Evolutionary conservation across 2,113 vertebrate species (phyloP).

Genomic region (Cyprinodon brontotheroides): DNA sequence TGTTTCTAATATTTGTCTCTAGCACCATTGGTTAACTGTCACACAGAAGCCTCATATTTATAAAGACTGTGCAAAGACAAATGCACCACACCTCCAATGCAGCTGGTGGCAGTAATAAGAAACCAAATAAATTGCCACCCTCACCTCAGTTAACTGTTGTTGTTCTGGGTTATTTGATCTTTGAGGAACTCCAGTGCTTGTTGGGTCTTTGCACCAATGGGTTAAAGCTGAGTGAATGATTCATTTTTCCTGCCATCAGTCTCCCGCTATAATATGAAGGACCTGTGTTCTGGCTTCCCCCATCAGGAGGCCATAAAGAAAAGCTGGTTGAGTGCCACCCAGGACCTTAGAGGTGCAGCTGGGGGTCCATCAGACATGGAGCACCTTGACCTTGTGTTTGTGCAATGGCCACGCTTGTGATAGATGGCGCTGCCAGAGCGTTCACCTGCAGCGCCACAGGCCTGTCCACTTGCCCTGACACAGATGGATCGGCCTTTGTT

Average conservation of each 20-base stretch:
- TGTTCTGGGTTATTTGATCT: too few species aligned
- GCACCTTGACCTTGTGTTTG: conserved; percentile 77
- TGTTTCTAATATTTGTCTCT: too few species aligned
- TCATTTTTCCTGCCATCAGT: background rate
- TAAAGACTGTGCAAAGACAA: too few species aligned
- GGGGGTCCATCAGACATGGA: conserved; percentile 30
- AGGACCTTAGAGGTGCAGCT: conserved; percentile 38
- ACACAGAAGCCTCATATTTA: too few species aligned
- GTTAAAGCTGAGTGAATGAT: too few species aligned
- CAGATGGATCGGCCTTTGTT: conserved; percentile 80
- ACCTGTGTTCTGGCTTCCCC: background rate
- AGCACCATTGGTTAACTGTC: too few species aligned
- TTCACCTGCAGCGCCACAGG: conserved; percentile 60
- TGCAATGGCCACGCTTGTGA: conserved; percentile 72
- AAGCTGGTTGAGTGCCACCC: conserved; percentile 25
- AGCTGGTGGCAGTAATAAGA: too few species aligned
- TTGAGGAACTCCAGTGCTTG: too few species aligned
- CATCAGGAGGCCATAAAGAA: background rate
- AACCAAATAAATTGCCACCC: too few species aligned
- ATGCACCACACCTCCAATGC: too few species aligned
- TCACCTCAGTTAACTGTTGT: too few species aligned
- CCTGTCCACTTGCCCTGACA: conserved; percentile 72
- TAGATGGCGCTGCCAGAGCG: conserved; percentile 71
- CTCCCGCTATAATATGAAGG: background rate
- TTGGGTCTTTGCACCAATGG: too few species aligned